These are phyloP conservation scores for Tetrax tetrax DNA, from an alignment of 2,113 vertebrate species.

Conservation along the genomic window DNA sequence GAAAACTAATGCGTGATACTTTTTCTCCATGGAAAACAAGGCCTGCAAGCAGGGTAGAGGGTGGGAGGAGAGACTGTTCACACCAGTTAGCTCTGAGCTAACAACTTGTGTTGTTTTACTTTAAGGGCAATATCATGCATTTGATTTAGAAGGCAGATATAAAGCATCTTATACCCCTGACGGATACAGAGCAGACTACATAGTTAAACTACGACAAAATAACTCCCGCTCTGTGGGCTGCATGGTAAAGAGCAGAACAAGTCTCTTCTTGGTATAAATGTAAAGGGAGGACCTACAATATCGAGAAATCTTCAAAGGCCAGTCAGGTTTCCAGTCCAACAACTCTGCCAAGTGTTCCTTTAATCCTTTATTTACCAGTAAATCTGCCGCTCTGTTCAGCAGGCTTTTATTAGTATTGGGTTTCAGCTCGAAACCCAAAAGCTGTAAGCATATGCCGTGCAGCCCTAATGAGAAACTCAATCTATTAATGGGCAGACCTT, in stretches of 20 bases:
- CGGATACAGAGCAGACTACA: not conserved
- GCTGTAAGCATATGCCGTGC: slow-evolving; percentile 45
- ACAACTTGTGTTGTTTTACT: not conserved
- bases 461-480: slow-evolving; percentile 68
- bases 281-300: not conserved
- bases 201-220: too few relatives aligned
- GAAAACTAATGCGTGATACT: not conserved
- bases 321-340: slow-evolving; percentile 38
- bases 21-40: not conserved
- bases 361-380: slow-evolving; percentile 73
- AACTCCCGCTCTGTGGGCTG: not conserved
- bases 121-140: not conserved
- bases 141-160: not conserved
- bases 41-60: not conserved
- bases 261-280: not conserved
- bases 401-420: slow-evolving; percentile 47
- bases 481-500: slow-evolving; percentile 59
- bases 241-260: not conserved
- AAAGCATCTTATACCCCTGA: not conserved
- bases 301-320: slow-evolving; percentile 58
- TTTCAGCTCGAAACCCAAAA: slow-evolving; percentile 46
- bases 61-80: not conserved
- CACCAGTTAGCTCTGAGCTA: not conserved
- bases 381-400: slow-evolving; percentile 55
- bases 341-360: slow-evolving; percentile 56